A percentile compares a stretch with the other conserved stretches of the same genome.
phyloP scores from a whole-genome alignment of 1,140 invertebrate genomes.

The Zaprionus tsacasi region DNA sequence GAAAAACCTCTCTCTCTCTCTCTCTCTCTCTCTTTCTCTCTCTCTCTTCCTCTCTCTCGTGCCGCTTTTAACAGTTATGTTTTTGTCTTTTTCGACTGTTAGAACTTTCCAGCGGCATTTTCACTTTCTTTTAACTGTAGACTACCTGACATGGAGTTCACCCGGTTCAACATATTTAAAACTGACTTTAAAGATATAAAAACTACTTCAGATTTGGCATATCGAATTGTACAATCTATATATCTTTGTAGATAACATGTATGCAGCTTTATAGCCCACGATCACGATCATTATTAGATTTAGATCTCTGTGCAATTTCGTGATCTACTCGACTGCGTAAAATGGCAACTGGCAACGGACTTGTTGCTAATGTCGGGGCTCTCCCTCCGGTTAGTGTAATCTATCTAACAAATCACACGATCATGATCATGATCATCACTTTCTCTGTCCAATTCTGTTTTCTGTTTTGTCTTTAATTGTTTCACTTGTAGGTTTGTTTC shows the following conservation, averaged over 20 bases:
- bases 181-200: too few relatives aligned
- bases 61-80: constrained; percentile 29
- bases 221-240: background rate
- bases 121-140: constrained; percentile 14
- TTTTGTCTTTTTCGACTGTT: constrained; percentile 43
- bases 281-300: background rate
- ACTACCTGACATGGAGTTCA: background rate
- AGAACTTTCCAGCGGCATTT: constrained; percentile 45
- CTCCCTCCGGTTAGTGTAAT: constrained; percentile 47
- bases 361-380: constrained; percentile 12
- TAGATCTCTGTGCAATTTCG: constrained; percentile 15
- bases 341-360: constrained; percentile 17
- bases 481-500: constrained; percentile 53
- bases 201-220: too few relatives aligned
- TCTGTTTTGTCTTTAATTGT: constrained; percentile 53
- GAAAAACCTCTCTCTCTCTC: constrained; percentile 24
- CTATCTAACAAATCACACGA: constrained; percentile 72
- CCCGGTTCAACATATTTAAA: background rate
- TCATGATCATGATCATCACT: constrained; percentile 68
- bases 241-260: background rate
- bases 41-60: background rate
- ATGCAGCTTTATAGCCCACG: background rate
- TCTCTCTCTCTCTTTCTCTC: background rate
- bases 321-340: constrained; percentile 32
- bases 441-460: constrained; percentile 67